These are phyloP conservation scores for Laticauda laticaudata DNA, from an alignment of 2,113 vertebrate species.

Conservation along the genomic window DNA sequence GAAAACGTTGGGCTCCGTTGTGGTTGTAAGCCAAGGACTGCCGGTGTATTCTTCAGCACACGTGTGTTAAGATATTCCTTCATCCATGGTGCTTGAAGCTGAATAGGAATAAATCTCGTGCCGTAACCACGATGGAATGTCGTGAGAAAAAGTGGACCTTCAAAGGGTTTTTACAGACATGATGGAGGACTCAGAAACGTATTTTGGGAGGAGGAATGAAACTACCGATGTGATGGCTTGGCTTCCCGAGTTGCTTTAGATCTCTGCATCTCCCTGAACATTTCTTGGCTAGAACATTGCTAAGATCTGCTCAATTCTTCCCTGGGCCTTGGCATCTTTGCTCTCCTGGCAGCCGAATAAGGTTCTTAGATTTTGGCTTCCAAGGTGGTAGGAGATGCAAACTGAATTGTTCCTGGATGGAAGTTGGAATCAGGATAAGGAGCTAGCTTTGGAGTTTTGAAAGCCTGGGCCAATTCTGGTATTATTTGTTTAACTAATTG, in stretches of 20 bases:
- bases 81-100: background rate
- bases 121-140: background rate
- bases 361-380: background rate
- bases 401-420: background rate
- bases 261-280: background rate
- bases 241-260: background rate
- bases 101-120: background rate
- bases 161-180: background rate
- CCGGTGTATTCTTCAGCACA: background rate
- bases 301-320: background rate
- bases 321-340: background rate
- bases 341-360: background rate
- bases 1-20: background rate
- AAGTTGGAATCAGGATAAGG: background rate
- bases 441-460: background rate
- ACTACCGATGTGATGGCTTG: background rate
- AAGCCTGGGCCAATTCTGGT: background rate
- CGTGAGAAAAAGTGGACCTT: background rate
- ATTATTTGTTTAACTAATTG: background rate
- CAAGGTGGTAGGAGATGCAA: background rate
- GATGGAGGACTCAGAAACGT: background rate
- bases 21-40: background rate
- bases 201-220: background rate
- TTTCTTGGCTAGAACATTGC: background rate
- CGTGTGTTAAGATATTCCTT: background rate